Evolutionary conservation across 2,113 vertebrate species (phyloP), one percentile per base, ranked within the genome.

Genomic region (Myocastor coypus): DNA sequence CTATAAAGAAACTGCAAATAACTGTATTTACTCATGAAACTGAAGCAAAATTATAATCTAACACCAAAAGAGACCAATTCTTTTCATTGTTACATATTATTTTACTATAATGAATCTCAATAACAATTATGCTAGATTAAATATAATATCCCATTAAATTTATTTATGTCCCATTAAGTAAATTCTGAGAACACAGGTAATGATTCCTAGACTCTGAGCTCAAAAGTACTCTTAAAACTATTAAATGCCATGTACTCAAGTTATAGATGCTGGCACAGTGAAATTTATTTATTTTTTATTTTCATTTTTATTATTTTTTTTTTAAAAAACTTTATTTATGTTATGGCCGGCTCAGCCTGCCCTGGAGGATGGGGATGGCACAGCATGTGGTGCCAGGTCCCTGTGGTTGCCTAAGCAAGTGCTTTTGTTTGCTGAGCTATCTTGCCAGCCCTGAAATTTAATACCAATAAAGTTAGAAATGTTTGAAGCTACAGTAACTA

Each of bases 1-100:
- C 96, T 92, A 69, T 19, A 83, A 97, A 80, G n/a, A 13, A 91
- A 94, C 11, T 63, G 68, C 1, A 92, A 57, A 19, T 75, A 92
- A 57, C 17, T 75, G 0, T 57, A 22, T 26, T 30, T 75, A 77
- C 87, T 96, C 40, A 87, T 59, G 34, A 92, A 88, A 85, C 69
- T 0, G 63, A 80, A 88, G 64, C 28, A 95, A 89, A 89, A 95
- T 73, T 64, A 64, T 68, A 96, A 89, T n/a, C 22, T 40, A 92
- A 78, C 5, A 30, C 37, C 37, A n/a, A 91, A 86, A 83, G 4
- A 75, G n/a, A 68, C 14, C 7, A 82, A 71, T 59, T 85, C 80
- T 90, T 89, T 32, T 91, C 37, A 81, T 40, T 89, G 93, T 13
- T 13, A 96, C 64, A 34, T 87, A 66, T 78, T 57, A 4, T 83